Evolutionary conservation across 2,113 vertebrate species (phyloP), one percentile per base, ranked within the genome.

Genomic region (Acinonyx jubatus): DNA sequence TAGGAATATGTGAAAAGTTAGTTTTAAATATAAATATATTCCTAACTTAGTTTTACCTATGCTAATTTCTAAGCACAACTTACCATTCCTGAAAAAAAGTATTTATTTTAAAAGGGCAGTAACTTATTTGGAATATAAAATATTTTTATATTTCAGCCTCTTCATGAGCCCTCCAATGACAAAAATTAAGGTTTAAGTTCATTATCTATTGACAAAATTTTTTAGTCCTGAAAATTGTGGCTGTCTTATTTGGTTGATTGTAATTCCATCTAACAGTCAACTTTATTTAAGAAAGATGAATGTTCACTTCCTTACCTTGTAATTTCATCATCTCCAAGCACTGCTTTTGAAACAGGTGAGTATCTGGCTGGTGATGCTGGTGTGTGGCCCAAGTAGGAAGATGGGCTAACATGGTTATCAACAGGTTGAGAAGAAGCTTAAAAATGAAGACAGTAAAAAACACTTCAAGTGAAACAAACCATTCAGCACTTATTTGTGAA

Each of bases 361-460:
- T 99, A 99, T 87, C 99, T 98, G 66, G 99, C 99, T 5, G 99
- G 99, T 48, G 99, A 99, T 4, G 99, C 98, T 25, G 99, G 99
- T 5, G 99, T 79, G 97, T 99, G 99, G 38, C 98, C 98, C 98
- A 99, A 65, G 98, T 99, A 99, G 98, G 97, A 98, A 86, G 99
- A 98, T 33, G 99, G 98, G 97, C 98, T 99, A 99, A 99, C 99
- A 98, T 99, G 99, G 98, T 99, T 99, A 98, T 99, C 99, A 97
- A 99, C 97, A 97, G 99, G 99, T 79, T 99, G 99, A 91, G 99
- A 99, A 98, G 99, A 99, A 82, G 99, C 99, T 99, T 99, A 5
- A 94, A 98, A 94, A 97, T 95, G 57, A 98, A 38, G 92, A 91
- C 63, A 97, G 25, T n/a, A 12, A 68, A 41, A 71, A 79, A 61